A percentile compares a stretch with the other conserved stretches of the same genome.
phyloP scores from a whole-genome alignment of 1,140 invertebrate genomes.

The Camponotus floridanus region DNA sequence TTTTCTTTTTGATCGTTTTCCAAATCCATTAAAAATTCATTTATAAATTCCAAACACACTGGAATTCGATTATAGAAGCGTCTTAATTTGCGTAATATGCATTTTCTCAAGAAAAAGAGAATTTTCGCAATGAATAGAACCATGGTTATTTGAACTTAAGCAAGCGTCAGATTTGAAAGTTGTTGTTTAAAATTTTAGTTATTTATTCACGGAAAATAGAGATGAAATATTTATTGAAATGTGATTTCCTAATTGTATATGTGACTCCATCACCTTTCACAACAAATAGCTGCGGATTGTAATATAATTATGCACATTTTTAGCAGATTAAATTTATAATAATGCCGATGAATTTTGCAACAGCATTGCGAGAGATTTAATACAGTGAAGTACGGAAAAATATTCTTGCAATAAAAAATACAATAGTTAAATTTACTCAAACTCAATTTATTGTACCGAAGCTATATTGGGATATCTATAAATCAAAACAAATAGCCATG shows the following conservation, averaged over 20 bases:
- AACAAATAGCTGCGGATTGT: background rate
- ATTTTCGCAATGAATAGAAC: conserved; percentile 1
- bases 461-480: background rate
- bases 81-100: conserved; percentile 43
- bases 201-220: conserved; percentile 19
- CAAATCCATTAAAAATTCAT: background rate
- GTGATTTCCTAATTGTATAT: conserved; percentile 1
- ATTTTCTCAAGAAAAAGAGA: background rate
- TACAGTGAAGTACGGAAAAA: conserved; percentile 7
- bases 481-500: background rate
- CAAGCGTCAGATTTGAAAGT: conserved; percentile 2
- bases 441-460: background rate
- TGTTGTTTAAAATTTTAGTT: conserved; percentile 21
- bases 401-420: conserved; percentile 1
- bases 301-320: background rate
- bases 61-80: conserved; percentile 18
- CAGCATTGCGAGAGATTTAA: conserved; percentile 7
- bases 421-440: conserved; percentile 12
- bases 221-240: background rate
- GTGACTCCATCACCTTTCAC: background rate
- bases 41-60: conserved; percentile 37
- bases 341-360: conserved; percentile 7
- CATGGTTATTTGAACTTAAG: conserved; percentile 14
- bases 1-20: conserved; percentile 2
- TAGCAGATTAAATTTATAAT: conserved; percentile 23